Conservation (phyloP, 2,888 invertebrate species). For the Tetranychus truncatus region DNA sequence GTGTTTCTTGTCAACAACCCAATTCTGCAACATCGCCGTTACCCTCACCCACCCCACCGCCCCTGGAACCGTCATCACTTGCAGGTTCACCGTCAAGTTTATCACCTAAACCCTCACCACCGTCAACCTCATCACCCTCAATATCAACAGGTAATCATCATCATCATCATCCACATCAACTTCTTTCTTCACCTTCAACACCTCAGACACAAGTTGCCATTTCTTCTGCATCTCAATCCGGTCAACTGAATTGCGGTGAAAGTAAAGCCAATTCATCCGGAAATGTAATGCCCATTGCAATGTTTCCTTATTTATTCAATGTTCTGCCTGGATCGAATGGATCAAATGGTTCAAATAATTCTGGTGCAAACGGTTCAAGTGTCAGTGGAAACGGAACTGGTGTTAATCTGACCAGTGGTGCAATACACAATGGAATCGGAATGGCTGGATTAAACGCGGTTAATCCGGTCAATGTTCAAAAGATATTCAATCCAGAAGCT, state of each 20-base stretch:
- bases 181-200: not conserved
- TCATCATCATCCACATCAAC: constrained; percentile 6
- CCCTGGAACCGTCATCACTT: no score
- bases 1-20: constrained; percentile 26
- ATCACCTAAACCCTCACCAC: constrained; percentile 19
- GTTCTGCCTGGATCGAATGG: not conserved
- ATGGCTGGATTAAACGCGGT: not conserved
- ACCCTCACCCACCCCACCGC: constrained; percentile 22
- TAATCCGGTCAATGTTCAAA: not conserved
- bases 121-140: not conserved
- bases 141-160: not conserved
- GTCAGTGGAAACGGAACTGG: constrained; percentile 15
- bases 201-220: not conserved
- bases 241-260: constrained; percentile 18
- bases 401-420: constrained; percentile 16
- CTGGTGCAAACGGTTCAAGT: constrained; percentile 7
- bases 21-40: constrained; percentile 24
- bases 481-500: constrained; percentile 84
- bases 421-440: constrained; percentile 4
- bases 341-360: not conserved
- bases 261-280: constrained; percentile 16
- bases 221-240: not conserved
- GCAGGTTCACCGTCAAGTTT: no score
- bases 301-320: constrained; percentile 4
- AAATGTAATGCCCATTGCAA: constrained; percentile 2